Evolutionary conservation across 2,888 invertebrate genomes (phyloP), one percentile per base, ranked within the genome.

Genomic region (Melangyna quadrimaculata): DNA sequence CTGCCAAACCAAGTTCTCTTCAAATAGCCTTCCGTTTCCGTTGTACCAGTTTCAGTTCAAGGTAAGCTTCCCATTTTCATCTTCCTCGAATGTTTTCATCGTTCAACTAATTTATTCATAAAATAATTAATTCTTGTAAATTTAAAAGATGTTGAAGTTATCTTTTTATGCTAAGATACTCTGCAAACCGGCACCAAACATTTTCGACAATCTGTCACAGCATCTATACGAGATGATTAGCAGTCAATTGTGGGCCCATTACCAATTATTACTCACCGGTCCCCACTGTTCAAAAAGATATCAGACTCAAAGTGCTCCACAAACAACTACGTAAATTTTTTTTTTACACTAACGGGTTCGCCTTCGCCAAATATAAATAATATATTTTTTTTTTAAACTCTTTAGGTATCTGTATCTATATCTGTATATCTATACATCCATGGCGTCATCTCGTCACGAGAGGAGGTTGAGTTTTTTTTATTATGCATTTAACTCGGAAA

Each of bases 311-410:
- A 40, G 27, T 40, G 7, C 29, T 43, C 19, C 14, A 29, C 19
- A 29, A 55, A 12, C 10, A 24, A 29, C 24, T 53, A n/a, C 19
- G 17, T 51, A 22, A 51, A 35, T 14, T 32, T 4, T 35, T 63
- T 55, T 48, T 67, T 59, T 27, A 37, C 69, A 19, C 35, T 69
- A 69, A 75, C 57, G 67, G 55, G 57, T 75, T 67, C 67, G 67
- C 75, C 57, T 59, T 59, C 22, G 22, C 37, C 37, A 59, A 57
- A 67, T 37, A 59, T 59, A 19, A 45, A 59, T n/a, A n/a, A n/a
- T n/a, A n/a, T 32, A 57, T 55, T 48, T 40, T 59, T 32, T 24
- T 19, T 51, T 59, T 32, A 65, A 43, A 19, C 32, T 53, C n/a
- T 27, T 8, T 22, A 3, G 3, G n/a, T 8, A 53, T 29, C 29